phyloP scores from a whole-genome alignment of 2,113 vertebrate genomes.

The Phalacrocorax pelagicus region DNA sequence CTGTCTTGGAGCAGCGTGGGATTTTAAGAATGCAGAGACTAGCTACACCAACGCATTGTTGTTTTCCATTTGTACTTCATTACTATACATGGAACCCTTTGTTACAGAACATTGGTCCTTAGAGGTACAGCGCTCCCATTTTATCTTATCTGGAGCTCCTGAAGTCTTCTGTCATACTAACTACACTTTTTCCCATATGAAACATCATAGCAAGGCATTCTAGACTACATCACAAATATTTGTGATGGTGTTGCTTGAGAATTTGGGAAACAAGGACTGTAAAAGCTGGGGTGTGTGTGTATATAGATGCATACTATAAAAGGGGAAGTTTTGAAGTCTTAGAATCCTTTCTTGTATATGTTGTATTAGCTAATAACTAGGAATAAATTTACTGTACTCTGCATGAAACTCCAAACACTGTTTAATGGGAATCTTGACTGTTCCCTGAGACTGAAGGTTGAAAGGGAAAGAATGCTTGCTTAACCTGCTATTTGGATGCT shows the following conservation, averaged over 20 bases:
- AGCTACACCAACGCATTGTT: background rate
- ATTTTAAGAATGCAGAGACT: background rate
- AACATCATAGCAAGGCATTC: background rate
- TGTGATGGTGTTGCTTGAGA: background rate
- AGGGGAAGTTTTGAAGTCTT: background rate
- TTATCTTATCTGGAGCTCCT: background rate
- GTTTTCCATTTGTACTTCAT: background rate
- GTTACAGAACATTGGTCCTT: background rate
- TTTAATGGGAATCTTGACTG: background rate
- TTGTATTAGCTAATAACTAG: background rate
- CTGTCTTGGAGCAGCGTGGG: background rate
- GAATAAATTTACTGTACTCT: background rate
- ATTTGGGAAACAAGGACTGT: background rate
- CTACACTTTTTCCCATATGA: background rate
- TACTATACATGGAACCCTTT: background rate
- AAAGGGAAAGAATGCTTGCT: background rate
- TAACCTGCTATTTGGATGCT: background rate
- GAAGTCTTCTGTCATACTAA: background rate
- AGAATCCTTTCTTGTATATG: background rate
- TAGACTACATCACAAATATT: background rate
- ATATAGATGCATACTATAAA: accelerated
- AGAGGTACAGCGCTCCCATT: background rate
- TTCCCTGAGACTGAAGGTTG: background rate
- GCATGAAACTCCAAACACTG: background rate
- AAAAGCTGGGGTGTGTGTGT: background rate